Evolutionary conservation across 2,888 invertebrate species (phyloP), one percentile per base, ranked within the genome.

Genomic region (Dichetophora obliterata): DNA sequence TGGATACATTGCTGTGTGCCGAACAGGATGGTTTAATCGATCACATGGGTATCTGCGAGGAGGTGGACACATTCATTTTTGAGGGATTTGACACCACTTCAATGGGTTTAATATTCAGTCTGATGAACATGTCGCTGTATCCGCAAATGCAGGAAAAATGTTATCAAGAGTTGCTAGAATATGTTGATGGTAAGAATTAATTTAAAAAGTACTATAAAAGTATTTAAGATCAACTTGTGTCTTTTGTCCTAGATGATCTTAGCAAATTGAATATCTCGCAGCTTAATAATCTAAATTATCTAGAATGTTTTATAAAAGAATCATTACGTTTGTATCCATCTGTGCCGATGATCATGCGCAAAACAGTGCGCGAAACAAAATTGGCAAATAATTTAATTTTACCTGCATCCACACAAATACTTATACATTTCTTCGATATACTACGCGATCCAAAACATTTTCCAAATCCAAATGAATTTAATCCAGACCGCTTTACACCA

Each of bases 21-120:
- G 83, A 86, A 71, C 80, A 80, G 19, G 83, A 86, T 50, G 84
- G 84, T 0, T 80, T 83, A 0, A 86, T 86, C 11, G 83, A 86
- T 78, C 83, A 86, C 73, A 76, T 90, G n/a, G 91, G 91, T 68
- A 91, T 94, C 11, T 89, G 92, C 77, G 92, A 93, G 84, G 93
- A 94, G 89, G 93, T 94, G 0, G 92, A 94, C 79, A 94, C 94
- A 0, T 93, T 94, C 82, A 92, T 94, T 91, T 85, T 83, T 69
- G 84, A 83, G 65, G 84, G 84, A 0, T 84, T 82, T 16, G 79
- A 79, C 61, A 80, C 78, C 5, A 86, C 86, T 11, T 87, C 87
- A 0, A 85, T 85, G 69, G 82, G 83, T 5, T 79, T 86, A 0
- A 86, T 82, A 50, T 87, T 86, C 74, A 81, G 79, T 0, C 78